These are phyloP conservation scores for Thaleichthys pacificus DNA, from an alignment of 2,797 vertebrate species.

Conservation along the genomic window DNA sequence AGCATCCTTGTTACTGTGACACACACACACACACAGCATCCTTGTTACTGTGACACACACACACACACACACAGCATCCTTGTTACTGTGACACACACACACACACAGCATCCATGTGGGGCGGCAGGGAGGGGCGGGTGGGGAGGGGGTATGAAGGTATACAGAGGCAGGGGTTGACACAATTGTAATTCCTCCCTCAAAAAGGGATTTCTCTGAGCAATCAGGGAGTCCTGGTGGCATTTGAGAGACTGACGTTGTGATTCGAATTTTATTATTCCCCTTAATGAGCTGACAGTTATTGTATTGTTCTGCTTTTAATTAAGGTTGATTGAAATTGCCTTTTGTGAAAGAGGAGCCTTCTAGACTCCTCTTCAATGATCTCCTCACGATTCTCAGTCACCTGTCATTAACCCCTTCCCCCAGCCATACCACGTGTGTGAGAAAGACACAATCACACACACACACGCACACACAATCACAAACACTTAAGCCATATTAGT, in stretches of 20 bases:
- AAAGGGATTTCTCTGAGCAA: constrained; percentile 45
- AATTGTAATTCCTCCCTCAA: constrained; percentile 51
- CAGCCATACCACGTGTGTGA: constrained; percentile 2
- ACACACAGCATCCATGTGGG: no score
- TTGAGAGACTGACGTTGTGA: constrained; percentile 68
- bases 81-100: no score
- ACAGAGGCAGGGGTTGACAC: constrained; percentile 6
- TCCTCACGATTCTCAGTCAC: constrained; percentile 52
- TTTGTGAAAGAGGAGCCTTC: constrained; percentile 67
- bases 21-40: not conserved
- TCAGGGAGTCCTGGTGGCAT: constrained; percentile 65
- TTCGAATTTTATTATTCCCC: constrained; percentile 67
- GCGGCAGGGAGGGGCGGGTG: no score
- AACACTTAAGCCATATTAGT: no score
- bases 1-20: no score
- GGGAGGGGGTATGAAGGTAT: not conserved
- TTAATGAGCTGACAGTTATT: constrained; percentile 76
- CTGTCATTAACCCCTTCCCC: constrained; percentile 38
- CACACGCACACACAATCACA: not conserved
- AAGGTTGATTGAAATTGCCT: constrained; percentile 70
- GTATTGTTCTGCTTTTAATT: constrained; percentile 75
- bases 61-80: no score
- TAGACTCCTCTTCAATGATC: constrained; percentile 66
- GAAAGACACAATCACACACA: not conserved
- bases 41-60: no score